Conservation (phyloP, 2,797 vertebrate genomes). For the Busarellus nigricollis region DNA sequence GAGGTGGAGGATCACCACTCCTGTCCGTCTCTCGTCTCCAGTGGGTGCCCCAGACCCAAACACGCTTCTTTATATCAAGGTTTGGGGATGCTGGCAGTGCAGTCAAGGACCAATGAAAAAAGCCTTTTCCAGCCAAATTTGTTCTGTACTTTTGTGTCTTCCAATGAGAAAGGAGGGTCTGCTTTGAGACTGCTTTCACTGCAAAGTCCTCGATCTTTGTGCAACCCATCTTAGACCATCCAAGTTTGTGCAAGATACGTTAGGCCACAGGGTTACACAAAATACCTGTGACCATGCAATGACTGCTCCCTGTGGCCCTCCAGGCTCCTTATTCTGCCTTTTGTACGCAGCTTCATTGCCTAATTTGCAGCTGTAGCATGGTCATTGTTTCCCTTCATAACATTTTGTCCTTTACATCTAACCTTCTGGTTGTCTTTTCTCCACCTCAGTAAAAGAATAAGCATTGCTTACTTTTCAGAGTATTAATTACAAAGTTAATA, state of each 20-base stretch:
- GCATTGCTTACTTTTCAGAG: background rate
- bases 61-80: background rate
- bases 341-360: rapidly evolving
- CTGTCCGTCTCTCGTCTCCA: background rate
- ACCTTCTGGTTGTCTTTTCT: background rate
- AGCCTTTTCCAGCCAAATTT: background rate
- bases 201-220: background rate
- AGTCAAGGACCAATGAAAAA: background rate
- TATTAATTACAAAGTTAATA: background rate
- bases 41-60: background rate
- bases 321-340: background rate
- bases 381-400: background rate
- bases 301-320: background rate
- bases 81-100: background rate
- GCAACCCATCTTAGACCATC: background rate
- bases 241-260: background rate
- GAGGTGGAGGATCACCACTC: background rate
- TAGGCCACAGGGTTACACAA: slow-evolving; percentile 22
- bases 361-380: background rate
- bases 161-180: background rate
- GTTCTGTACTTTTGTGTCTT: background rate
- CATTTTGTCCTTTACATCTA: background rate
- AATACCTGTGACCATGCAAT: background rate
- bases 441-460: background rate
- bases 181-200: background rate